Percentiles rank a stretch among this genome's conserved stretches.
These are phyloP conservation scores for Schrankia costaestrigalis DNA, from an alignment of 2,888 invertebrate genomes.

Conservation along the genomic window DNA sequence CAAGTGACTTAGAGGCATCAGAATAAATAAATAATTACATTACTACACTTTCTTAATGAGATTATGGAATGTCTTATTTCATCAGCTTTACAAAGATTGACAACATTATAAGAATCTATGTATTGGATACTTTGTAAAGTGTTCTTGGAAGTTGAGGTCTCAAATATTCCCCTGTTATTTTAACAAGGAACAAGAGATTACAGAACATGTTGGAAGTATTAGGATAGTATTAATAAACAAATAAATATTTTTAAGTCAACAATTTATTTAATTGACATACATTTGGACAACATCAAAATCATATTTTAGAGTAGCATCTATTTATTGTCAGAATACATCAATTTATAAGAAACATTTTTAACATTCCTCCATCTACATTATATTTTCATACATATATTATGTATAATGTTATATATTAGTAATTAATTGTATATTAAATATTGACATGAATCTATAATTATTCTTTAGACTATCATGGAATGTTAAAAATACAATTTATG, in stretches of 20 bases:
- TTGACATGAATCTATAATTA: slow-evolving; percentile 1
- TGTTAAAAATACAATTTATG: slow-evolving; percentile 27
- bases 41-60: no score
- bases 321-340: slow-evolving; percentile 60
- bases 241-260: slow-evolving; percentile 37
- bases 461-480: no score
- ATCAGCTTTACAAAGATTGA: no score
- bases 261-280: slow-evolving; percentile 64
- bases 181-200: no score
- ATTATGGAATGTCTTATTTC: no score
- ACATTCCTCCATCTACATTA: slow-evolving; percentile 25
- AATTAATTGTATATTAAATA: slow-evolving; percentile 3
- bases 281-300: slow-evolving; percentile 51
- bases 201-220: no score
- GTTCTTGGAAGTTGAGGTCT: no score
- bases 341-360: slow-evolving; percentile 29
- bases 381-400: slow-evolving; percentile 1
- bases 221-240: slow-evolving; percentile 4
- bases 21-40: no score
- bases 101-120: no score
- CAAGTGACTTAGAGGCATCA: no score
- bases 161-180: no score
- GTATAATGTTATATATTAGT: slow-evolving; percentile 1
- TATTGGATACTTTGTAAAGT: no score
- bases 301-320: slow-evolving; percentile 37